A percentile compares a stretch with the other conserved stretches of the same genome.
These are phyloP conservation scores for Mastomys coucha DNA, from an alignment of 2,113 vertebrate species.

Conservation along the genomic window DNA sequence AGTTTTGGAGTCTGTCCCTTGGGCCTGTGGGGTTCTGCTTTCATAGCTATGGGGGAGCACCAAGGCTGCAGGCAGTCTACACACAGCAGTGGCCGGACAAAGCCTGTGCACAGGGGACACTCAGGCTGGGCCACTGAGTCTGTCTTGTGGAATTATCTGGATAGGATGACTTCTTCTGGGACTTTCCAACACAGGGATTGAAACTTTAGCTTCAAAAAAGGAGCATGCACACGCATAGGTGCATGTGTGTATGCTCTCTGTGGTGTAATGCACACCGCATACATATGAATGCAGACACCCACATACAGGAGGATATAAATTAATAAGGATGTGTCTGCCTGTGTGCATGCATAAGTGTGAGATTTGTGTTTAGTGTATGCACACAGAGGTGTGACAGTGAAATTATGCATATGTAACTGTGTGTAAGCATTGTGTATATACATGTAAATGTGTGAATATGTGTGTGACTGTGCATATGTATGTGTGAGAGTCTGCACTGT, in stretches of 20 bases:
- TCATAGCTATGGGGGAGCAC: accelerated
- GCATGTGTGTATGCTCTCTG: too few relatives aligned
- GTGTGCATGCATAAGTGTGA: not conserved
- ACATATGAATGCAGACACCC: too few relatives aligned
- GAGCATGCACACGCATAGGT: accelerated
- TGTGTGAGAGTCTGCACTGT: not conserved
- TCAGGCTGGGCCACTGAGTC: accelerated
- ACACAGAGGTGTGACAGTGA: not conserved
- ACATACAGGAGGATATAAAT: not conserved
- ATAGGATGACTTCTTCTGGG: not conserved
- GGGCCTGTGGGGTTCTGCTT: not conserved
- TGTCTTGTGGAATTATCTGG: not conserved
- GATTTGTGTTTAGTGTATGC: not conserved
- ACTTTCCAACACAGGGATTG: not conserved
- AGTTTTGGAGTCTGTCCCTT: not conserved
- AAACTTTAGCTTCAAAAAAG: not conserved
- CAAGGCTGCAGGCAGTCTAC: accelerated
- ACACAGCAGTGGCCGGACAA: not conserved
- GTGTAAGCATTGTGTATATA: not conserved
- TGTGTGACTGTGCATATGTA: not conserved
- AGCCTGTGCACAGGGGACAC: not conserved
- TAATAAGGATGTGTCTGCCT: not conserved
- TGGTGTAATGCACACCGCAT: not conserved
- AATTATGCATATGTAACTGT: not conserved
- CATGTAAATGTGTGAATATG: not conserved